Base-by-base conservation (phyloP, 2,797 vertebrate species). In the Melopsittacus undulatus region DNA sequence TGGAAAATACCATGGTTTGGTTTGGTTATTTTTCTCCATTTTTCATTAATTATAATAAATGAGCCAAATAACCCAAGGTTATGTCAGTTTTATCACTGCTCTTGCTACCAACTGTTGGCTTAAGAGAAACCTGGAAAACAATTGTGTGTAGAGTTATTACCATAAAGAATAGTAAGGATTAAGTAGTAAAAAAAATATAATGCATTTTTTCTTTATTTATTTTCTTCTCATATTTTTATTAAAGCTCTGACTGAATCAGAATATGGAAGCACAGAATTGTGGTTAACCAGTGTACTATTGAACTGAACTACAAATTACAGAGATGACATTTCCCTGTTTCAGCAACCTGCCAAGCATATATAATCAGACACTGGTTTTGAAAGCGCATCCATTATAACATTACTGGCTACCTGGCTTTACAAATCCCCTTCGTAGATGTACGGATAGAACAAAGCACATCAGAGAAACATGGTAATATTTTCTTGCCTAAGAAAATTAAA, bases 301-400 rank as follows among this genome's bases (percentile, higher is more conserved):
- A 75, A 61, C 36, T 24, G 11, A 43, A 78, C 43, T 89, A 64
- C 13, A 94, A 56, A 57, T 80, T 74, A n/a, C 32, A 87, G 49
- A 56, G 45, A 34, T 69, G 64, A 80, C n/a, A 75, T 70, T 94
- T 93, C 30, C 23, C 13, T 67, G 13, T 89, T 90, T 76, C 92
- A 94, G 69, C 49, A 87, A 24, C 42, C 48, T 86, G 63, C 29
- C 67, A 84, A 93, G 43, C 11, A 73, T 45, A 54, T 29, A 36
- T 24, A 27, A 8, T 85, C 36, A 40, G 16, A 24, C 63, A 63
- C 18, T 34, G 32, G 26, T 76, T 95, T 85, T 74, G 59, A 48
- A 83, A 95, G 38, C 48, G 69, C 32, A 45, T 77, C 59, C n/a
- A n/a, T 11, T 59, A 59, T 36, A 59, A 36, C 56, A 59, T 36